A percentile compares a stretch with the other conserved stretches of the same genome.
Evolutionary conservation across 2,797 vertebrate species (phyloP).

Genomic region (Alectoris magna): DNA sequence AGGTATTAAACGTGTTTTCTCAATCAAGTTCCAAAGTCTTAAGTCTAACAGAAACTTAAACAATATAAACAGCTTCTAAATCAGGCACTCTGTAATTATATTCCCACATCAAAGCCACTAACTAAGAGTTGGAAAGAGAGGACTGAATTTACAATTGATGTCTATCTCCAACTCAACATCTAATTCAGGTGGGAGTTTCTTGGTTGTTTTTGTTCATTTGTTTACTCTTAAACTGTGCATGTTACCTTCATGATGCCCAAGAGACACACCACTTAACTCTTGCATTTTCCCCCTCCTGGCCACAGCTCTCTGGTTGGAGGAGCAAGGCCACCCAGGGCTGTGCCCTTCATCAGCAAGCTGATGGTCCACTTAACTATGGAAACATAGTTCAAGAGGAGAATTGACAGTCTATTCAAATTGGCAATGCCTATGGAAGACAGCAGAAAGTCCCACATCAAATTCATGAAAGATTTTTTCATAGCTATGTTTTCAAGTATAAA

Average conservation of each 20-base stretch:
- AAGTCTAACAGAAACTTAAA: background rate
- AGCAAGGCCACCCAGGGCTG: background rate
- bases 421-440: fast-evolving
- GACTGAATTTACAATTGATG: background rate
- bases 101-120: background rate
- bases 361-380: background rate
- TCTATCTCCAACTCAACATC: background rate
- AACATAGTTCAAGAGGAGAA: background rate
- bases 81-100: background rate
- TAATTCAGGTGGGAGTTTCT: background rate
- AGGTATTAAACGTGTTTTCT: background rate
- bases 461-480: background rate
- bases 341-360: background rate
- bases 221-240: background rate
- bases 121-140: background rate
- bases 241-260: background rate
- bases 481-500: background rate
- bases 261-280: background rate
- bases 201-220: background rate
- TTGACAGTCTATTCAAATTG: background rate
- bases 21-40: background rate
- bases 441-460: background rate
- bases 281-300: background rate
- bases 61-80: background rate
- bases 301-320: fast-evolving